Evolutionary conservation across 2,888 invertebrate species (phyloP).

Genomic region (Calephelis perditalis): DNA sequence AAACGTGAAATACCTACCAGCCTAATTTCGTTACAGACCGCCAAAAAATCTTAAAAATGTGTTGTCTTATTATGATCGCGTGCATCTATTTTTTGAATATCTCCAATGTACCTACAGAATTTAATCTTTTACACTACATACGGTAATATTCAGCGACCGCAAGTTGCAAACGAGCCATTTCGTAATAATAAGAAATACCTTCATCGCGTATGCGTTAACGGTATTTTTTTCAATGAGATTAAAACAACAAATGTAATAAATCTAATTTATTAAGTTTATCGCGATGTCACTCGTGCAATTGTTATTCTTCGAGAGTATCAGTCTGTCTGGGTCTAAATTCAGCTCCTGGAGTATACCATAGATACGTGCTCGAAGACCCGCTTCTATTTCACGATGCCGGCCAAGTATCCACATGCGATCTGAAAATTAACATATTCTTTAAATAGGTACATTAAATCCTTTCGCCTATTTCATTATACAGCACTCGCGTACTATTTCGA

Average conservation of each 20-base stretch:
- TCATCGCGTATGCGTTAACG: no score
- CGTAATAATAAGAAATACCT: no score
- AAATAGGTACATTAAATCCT: background rate
- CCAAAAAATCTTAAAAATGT: no score
- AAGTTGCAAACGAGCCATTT: no score
- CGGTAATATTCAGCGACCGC: no score
- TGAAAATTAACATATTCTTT: slow-evolving; percentile 39
- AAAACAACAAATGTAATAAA: background rate
- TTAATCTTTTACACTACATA: no score
- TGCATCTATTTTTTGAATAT: no score
- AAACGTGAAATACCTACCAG: no score
- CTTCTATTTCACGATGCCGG: slow-evolving; percentile 81
- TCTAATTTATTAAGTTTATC: slow-evolving; percentile 4
- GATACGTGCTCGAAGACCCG: slow-evolving; percentile 80
- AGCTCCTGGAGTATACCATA: slow-evolving; percentile 80
- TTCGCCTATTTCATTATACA: background rate
- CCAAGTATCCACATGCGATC: slow-evolving; percentile 87
- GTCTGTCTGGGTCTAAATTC: slow-evolving; percentile 82
- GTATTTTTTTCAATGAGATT: no score
- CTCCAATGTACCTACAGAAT: no score
- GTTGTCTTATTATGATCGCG: no score
- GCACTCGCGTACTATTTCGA: background rate
- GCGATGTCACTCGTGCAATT: slow-evolving; percentile 66
- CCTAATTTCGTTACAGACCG: no score
- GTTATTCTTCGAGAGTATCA: slow-evolving; percentile 83